Percentiles rank a stretch among this genome's conserved stretches.
Conservation (phyloP, 2,888 invertebrate species). For the Masnerella sp. region DNA sequence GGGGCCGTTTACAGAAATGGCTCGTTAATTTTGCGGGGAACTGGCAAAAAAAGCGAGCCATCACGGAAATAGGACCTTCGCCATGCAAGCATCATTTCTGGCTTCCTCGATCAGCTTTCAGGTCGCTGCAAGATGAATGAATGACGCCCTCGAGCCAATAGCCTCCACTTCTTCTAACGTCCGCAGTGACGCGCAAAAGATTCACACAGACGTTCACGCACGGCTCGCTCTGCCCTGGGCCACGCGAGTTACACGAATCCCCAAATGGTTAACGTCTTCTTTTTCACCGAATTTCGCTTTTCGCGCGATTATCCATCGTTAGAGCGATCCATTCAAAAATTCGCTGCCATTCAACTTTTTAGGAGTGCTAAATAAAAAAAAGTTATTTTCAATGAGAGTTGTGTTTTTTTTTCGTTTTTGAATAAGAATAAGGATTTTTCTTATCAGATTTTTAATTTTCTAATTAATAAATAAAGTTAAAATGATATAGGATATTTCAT, state of each 20-base stretch:
- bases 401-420: too few relatives aligned
- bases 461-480: too few relatives aligned
- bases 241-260: constrained; percentile 34
- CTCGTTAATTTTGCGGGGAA: not conserved
- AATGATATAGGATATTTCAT: too few relatives aligned
- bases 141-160: constrained; percentile 51
- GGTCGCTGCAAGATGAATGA: constrained; percentile 44
- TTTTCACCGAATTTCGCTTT: constrained; percentile 25
- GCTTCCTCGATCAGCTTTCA: constrained; percentile 42
- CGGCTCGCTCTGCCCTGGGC: constrained; percentile 21
- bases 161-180: constrained; percentile 40
- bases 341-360: not conserved
- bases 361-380: too few relatives aligned
- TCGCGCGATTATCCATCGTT: constrained; percentile 8
- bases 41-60: constrained; percentile 8
- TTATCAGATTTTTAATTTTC: too few relatives aligned
- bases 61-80: constrained; percentile 31
- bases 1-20: too few relatives aligned
- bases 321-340: constrained; percentile 5
- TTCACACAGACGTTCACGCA: constrained; percentile 33
- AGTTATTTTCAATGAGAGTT: too few relatives aligned
- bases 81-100: constrained; percentile 27
- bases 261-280: constrained; percentile 44
- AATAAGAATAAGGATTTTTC: too few relatives aligned
- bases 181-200: constrained; percentile 35